Evolutionary conservation across 2,888 invertebrate species (phyloP), one percentile per base, ranked within the genome.

Genomic region (Iselma pallidipennis): DNA sequence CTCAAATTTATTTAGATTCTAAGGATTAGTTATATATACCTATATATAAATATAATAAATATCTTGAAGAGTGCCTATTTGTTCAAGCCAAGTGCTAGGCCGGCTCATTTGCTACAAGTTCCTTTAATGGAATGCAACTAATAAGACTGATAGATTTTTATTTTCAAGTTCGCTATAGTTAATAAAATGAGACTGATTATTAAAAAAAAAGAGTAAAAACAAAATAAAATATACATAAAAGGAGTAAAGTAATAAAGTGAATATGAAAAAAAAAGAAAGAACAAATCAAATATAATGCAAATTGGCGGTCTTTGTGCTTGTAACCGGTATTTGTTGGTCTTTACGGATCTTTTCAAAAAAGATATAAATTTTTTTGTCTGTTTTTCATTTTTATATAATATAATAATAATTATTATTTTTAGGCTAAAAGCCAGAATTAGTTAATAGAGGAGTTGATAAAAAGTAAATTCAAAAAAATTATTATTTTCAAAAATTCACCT

Each of bases 61-160:
- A 68, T 72, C 74, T 75, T 45, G 9, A 45, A 70, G 76, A 77
- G 79, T 79, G 79, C 79, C 80, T 78, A 77, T 74, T 72, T 74
- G 67, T 71, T 72, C 66, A 70, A 63, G 70, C 67, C 68, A 69
- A 69, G 70, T 70, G 64, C 63, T 56, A 66, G 71, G 73, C 71
- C 73, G 70, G 74, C 73, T 72, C 74, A 71, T 78, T 80, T 79
- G 77, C 78, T 78, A 77, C 77, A 78, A 78, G 77, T 78, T 77
- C 79, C 78, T 76, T 70, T 65, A 56, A 16, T 68, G 77, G 78
- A 75, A 76, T 74, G 79, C 72, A 79, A 79, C 79, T 77, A 72
- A 78, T 80, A 80, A 81, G 81, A 81, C 81, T 81, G 81, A 81
- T 78, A 78, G 77, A 70, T 75, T 74, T n/a, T 76, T 74, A 76